Percentiles rank a stretch among this genome's conserved stretches.
phyloP scores from a whole-genome alignment of 2,797 vertebrate genomes.

The Helarctos malayanus region DNA sequence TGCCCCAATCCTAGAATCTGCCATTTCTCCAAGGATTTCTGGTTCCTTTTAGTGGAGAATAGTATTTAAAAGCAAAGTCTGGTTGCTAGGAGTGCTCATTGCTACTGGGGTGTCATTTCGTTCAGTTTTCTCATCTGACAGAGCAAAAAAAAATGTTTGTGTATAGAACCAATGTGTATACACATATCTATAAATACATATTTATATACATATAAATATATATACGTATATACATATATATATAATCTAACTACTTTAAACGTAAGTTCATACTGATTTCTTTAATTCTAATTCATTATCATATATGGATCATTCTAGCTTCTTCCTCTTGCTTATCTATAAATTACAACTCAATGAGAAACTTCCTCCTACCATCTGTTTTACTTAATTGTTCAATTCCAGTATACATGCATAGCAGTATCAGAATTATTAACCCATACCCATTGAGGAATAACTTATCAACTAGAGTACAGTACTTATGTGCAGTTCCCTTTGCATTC shows the following conservation, averaged over 20 bases:
- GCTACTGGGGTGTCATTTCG: neutral
- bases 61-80: conserved; percentile 1
- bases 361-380: neutral
- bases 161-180: neutral
- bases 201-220: neutral
- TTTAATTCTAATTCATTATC: neutral
- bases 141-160: neutral
- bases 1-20: neutral
- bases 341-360: neutral
- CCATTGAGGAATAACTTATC: neutral
- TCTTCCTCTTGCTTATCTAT: neutral
- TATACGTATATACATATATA: neutral
- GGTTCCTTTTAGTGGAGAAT: neutral
- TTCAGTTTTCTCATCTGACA: neutral
- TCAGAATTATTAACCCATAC: neutral
- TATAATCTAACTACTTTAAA: neutral
- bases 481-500: neutral
- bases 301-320: neutral
- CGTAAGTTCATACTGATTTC: neutral
- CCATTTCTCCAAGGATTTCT: neutral
- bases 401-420: neutral
- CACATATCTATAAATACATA: neutral
- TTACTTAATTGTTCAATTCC: neutral
- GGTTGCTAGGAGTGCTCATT: neutral
- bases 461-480: neutral